These are phyloP conservation scores for Anarhynchus alexandrinus DNA, from an alignment of 2,113 vertebrate species.

Conservation along the genomic window DNA sequence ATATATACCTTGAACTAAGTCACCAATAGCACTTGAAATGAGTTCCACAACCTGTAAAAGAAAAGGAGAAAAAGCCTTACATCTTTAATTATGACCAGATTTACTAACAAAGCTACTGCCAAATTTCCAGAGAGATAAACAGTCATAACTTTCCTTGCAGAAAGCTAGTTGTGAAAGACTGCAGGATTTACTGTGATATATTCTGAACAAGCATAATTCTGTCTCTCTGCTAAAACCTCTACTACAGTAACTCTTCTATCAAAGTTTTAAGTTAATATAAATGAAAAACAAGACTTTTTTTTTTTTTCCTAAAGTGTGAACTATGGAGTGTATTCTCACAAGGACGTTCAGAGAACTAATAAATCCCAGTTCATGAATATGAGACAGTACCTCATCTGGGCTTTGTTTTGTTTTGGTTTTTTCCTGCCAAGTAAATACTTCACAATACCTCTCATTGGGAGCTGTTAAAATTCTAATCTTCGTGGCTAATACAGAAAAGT, in stretches of 20 bases:
- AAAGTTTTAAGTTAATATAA: constrained; percentile 54
- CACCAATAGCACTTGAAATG: constrained; percentile 93
- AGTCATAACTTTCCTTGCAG: not conserved
- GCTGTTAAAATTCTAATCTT: constrained; percentile 69
- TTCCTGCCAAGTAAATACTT: constrained; percentile 58
- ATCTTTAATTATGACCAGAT: not conserved
- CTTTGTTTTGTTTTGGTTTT: constrained; percentile 65
- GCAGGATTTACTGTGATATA: not conserved
- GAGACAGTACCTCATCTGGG: constrained; percentile 66
- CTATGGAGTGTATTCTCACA: constrained; percentile 51
- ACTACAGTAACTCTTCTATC: not conserved
- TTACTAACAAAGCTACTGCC: not conserved
- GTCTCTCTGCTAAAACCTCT: not conserved
- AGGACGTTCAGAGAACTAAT: constrained; percentile 31
- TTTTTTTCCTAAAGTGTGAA: constrained; percentile 20
- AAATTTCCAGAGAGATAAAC: constrained; percentile 22
- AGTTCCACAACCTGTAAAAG: constrained; percentile 90
- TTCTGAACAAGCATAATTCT: constrained; percentile 1
- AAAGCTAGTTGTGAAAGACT: constrained; percentile 1
- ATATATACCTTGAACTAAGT: constrained; percentile 95
- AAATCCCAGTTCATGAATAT: constrained; percentile 70
- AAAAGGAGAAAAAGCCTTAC: not conserved
- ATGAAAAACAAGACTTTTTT: constrained; percentile 46
- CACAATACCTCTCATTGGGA: constrained; percentile 61
- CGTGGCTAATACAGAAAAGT: constrained; percentile 55